phyloP scores from a whole-genome alignment of 53 echinoderm and acorn worm genomes.

The Holothuria scabra region DNA sequence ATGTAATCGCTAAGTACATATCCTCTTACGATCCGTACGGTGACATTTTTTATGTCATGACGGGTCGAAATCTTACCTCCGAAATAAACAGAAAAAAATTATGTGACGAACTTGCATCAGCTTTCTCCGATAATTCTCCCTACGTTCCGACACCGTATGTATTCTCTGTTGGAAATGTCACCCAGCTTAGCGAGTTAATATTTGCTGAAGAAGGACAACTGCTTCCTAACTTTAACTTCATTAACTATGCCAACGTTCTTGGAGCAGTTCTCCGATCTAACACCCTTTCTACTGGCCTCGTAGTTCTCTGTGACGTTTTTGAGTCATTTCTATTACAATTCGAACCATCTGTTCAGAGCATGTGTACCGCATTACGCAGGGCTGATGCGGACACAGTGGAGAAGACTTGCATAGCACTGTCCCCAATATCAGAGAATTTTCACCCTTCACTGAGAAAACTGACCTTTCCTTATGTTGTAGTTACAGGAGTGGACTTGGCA shows the following conservation, averaged over 20 bases:
- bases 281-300: background rate
- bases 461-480: background rate
- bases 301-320: background rate
- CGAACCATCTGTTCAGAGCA: background rate
- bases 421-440: too few species aligned
- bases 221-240: background rate
- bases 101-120: background rate
- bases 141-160: background rate
- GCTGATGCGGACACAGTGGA: background rate
- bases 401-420: background rate
- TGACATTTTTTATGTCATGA: too few species aligned
- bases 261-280: background rate
- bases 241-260: background rate
- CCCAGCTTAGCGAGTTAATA: too few species aligned
- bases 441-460: background rate
- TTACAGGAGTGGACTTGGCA: background rate
- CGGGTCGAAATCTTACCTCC: conserved; percentile 6
- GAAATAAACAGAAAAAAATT: background rate
- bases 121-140: background rate
- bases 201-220: background rate
- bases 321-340: background rate
- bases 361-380: background rate
- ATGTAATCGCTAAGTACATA: too few species aligned
- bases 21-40: too few species aligned
- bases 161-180: background rate